Base-by-base conservation (phyloP, 2,797 vertebrate genomes). In the Eupleurogrammus muticus region DNA sequence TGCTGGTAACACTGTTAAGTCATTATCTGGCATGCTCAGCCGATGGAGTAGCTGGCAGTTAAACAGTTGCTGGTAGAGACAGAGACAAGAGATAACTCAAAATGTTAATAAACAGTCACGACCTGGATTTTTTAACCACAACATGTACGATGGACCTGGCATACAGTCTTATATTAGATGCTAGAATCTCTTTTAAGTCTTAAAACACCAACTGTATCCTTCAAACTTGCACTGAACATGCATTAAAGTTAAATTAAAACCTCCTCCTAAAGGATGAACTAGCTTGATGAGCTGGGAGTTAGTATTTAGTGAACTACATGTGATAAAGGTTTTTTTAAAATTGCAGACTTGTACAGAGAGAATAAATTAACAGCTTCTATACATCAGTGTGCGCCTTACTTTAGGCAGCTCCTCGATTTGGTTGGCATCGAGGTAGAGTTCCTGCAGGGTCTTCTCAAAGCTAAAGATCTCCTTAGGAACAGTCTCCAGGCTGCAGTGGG, bases 361-460 rank as follows among this genome's bases (percentile, higher is more conserved):
- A 5, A 17, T 1, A 21, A 44, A 14, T 38, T 9, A n/a, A n/a
- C 35, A 20, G 36, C 32, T 50, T 69, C 34, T 60, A 44, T 76
- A 53, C 44, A 47, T 68, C 23, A 4, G 21, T 24, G 14, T 40
- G 36, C 54, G 20, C 3, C 88, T 77, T 94, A 99, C 98, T 96
- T 99, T 99, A 77, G 98, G 98, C 94, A 99, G 96, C 85, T 99
- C 98, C 93, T 99, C 97, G 76, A 99, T 99, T 93, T 99, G 98
- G 95, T 99, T 99, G 94, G 98, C 98, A 90, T 99, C 98, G 89
- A 99, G 96, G 94, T 96, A 99, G 82, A 99, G 98, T 81, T 99
- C 98, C 94, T 97, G 97, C 90, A 99, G 94, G 73, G 96, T 99
- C 94, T 99, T 99, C 92, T 99, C 98, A 73, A 96, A 99, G 93